Conservation (phyloP, 2,797 vertebrate species). For the Myiothlypis chrysogaster region DNA sequence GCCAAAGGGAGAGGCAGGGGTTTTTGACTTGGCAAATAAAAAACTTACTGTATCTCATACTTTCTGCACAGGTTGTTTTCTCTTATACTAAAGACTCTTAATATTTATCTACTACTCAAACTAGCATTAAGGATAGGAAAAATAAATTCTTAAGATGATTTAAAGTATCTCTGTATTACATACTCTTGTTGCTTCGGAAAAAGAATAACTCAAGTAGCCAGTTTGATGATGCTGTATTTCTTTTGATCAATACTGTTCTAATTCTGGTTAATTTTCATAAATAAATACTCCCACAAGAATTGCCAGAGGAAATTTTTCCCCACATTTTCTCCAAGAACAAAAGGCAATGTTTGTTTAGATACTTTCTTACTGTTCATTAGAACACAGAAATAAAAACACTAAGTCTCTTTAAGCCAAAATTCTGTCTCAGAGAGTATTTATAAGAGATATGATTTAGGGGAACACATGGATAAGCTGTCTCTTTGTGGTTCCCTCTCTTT, state of each 20-base stretch:
- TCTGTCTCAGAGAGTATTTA: background rate
- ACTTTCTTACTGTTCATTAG: background rate
- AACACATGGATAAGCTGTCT: rapidly evolving
- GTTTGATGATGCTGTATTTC: background rate
- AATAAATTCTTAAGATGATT: background rate
- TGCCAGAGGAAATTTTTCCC: background rate
- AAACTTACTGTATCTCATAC: background rate
- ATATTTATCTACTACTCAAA: background rate
- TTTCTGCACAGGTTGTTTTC: background rate
- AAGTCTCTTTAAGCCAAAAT: background rate
- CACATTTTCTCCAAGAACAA: background rate
- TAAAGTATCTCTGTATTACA: background rate
- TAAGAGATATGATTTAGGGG: background rate
- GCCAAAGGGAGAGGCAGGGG: background rate
- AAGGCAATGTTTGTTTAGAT: background rate
- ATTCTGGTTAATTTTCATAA: background rate
- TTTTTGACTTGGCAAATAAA: background rate
- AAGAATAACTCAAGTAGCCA: background rate
- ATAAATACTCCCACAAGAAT: background rate
- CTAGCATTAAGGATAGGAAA: background rate
- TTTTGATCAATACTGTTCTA: background rate
- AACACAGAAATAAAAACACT: background rate
- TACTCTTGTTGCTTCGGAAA: background rate
- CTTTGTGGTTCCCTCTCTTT: background rate
- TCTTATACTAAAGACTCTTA: background rate